Conservation (phyloP, 2,797 vertebrate species). For the Notolepis coatsorum region DNA sequence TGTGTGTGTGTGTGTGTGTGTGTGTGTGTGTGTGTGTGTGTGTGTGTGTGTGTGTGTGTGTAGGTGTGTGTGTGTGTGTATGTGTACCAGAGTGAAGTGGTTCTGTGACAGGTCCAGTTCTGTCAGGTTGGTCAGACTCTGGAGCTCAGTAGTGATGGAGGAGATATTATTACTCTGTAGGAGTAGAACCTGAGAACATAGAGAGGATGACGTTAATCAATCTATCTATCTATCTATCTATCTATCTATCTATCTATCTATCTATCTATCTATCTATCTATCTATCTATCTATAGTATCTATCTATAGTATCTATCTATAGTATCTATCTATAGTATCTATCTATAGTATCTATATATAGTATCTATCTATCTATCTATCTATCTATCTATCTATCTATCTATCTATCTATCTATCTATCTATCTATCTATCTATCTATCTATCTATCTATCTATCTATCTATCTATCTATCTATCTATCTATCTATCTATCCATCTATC, state of each 20-base stretch:
- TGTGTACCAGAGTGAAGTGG: slow-evolving; percentile 80
- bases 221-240: background rate
- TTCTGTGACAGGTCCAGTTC: slow-evolving; percentile 89
- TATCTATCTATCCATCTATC: background rate
- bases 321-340: background rate
- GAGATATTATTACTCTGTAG: slow-evolving; percentile 89
- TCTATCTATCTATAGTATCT: background rate
- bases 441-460: background rate
- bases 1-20: background rate
- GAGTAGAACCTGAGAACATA: slow-evolving; percentile 84
- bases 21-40: background rate
- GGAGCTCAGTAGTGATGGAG: slow-evolving; percentile 76
- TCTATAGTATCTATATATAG: background rate
- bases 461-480: background rate
- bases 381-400: background rate
- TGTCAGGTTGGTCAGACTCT: slow-evolving; percentile 82
- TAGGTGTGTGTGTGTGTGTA: slow-evolving; percentile 7
- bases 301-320: background rate
- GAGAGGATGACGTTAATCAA: background rate
- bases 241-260: background rate
- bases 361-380: background rate
- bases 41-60: background rate
- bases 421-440: background rate
- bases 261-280: background rate
- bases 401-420: background rate